A percentile compares a stretch with the other conserved stretches of the same genome.
phyloP scores from a whole-genome alignment of 2,797 vertebrate genomes.

The Lepilemur septentrionalis region DNA sequence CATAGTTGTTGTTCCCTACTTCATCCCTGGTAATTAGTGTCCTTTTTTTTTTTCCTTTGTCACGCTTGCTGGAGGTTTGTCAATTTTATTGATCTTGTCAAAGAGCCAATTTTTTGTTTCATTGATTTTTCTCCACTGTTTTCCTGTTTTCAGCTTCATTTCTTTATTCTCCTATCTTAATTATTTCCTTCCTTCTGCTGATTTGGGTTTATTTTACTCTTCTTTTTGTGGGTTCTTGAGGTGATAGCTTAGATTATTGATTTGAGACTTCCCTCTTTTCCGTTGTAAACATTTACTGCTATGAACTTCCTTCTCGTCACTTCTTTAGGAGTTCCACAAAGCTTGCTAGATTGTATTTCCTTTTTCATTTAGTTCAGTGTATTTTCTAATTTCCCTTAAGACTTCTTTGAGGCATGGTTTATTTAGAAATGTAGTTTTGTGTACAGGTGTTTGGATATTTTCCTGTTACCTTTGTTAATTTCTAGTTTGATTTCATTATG shows the following conservation, averaged over 20 bases:
- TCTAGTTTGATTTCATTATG: not conserved
- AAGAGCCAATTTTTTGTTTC: not conserved
- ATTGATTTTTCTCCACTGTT: not conserved
- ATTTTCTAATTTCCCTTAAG: not conserved
- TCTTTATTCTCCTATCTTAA: not conserved
- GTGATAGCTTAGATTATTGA: not conserved
- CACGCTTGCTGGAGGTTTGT: not conserved
- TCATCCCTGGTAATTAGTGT: not conserved
- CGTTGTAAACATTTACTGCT: not conserved
- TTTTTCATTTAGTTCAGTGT: not conserved
- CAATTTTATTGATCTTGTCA: not conserved
- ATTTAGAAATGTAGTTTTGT: not conserved
- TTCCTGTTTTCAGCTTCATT: not conserved
- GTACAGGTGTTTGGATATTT: not conserved
- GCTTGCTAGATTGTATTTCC: not conserved
- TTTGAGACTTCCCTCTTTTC: not conserved
- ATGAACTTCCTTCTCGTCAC: not conserved
- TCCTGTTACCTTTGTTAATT: not conserved
- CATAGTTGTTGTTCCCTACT: not conserved
- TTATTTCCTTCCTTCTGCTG: not conserved
- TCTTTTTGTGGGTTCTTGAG: not conserved
- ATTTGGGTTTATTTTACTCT: not conserved
- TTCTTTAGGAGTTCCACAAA: not conserved
- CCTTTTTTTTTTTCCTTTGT: not conserved
- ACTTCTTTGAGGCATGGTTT: not conserved